Percentiles rank a stretch among this genome's conserved stretches.
Evolutionary conservation across 2,113 vertebrate genomes (phyloP).

Genomic region (Amphiprion ocellaris): DNA sequence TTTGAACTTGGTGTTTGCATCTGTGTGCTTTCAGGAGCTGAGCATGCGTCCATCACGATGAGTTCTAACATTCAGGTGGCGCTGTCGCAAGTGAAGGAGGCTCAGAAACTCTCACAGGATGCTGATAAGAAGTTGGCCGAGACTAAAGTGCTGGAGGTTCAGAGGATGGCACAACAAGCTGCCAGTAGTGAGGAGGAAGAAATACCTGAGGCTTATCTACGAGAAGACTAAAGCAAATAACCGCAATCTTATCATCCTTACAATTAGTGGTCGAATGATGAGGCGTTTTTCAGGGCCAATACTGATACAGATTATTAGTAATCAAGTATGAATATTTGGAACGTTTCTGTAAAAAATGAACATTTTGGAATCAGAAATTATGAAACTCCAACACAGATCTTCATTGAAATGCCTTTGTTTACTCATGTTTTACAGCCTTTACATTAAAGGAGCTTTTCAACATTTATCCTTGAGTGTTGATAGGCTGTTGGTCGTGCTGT

Average conservation of each 20-base stretch:
- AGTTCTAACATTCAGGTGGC: slow-evolving; percentile 90
- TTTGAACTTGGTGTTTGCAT: slow-evolving; percentile 31
- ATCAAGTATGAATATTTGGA: no score
- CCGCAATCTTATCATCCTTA: background rate
- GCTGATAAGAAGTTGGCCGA: slow-evolving; percentile 91
- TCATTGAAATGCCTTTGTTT: no score
- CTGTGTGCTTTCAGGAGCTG: slow-evolving; percentile 86
- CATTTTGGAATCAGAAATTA: no score
- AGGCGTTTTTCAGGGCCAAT: no score
- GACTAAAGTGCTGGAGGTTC: slow-evolving; percentile 87
- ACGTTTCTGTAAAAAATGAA: no score
- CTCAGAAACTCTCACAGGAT: slow-evolving; percentile 86
- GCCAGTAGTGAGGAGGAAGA: slow-evolving; percentile 72
- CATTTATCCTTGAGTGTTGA: no score
- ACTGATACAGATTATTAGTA: no score
- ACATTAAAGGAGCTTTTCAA: no score
- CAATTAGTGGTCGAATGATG: no score
- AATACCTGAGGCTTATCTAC: slow-evolving; percentile 84
- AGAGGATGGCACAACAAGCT: slow-evolving; percentile 75
- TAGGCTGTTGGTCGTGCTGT: no score
- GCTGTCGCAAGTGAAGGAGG: slow-evolving; percentile 89
- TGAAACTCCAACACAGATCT: no score
- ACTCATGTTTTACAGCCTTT: no score
- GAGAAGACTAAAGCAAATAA: slow-evolving; percentile 79
- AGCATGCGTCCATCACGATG: slow-evolving; percentile 87